Conservation (phyloP, 2,888 invertebrate genomes). For the Molanna angustata region DNA sequence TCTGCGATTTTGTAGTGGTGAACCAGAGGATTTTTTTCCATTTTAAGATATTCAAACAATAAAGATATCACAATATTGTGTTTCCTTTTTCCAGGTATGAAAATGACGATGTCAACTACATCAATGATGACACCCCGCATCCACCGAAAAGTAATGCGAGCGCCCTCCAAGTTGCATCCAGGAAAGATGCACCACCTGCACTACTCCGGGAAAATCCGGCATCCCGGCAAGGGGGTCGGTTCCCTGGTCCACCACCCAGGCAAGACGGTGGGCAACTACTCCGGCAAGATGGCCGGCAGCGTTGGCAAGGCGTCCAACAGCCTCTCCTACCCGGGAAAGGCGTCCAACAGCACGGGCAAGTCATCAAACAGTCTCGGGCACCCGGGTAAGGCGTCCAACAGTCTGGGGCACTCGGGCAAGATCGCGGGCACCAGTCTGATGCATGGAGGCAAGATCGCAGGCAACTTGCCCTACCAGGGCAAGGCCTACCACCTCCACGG, state of each 20-base stretch:
- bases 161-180: conserved; percentile 60
- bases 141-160: conserved; percentile 65
- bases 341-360: conserved; percentile 42
- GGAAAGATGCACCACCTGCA: conserved; percentile 47
- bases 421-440: background rate
- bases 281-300: conserved; percentile 38
- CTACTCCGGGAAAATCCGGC: conserved; percentile 38
- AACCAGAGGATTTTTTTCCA: no score
- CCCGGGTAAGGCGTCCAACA: background rate
- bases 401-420: background rate
- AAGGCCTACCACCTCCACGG: conserved; percentile 7
- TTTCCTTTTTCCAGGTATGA: conserved; percentile 54
- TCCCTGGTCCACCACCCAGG: conserved; percentile 39
- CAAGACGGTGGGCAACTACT: conserved; percentile 34
- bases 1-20: no score
- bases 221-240: conserved; percentile 45
- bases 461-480: background rate
- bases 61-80: background rate
- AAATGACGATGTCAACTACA: conserved; percentile 71
- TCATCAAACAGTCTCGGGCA: conserved; percentile 26
- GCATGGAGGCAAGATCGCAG: background rate
- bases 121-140: conserved; percentile 65
- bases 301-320: conserved; percentile 38
- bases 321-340: conserved; percentile 1
- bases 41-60: background rate